phyloP scores from a whole-genome alignment of 2,113 vertebrate genomes.

The Nibea coibor region DNA sequence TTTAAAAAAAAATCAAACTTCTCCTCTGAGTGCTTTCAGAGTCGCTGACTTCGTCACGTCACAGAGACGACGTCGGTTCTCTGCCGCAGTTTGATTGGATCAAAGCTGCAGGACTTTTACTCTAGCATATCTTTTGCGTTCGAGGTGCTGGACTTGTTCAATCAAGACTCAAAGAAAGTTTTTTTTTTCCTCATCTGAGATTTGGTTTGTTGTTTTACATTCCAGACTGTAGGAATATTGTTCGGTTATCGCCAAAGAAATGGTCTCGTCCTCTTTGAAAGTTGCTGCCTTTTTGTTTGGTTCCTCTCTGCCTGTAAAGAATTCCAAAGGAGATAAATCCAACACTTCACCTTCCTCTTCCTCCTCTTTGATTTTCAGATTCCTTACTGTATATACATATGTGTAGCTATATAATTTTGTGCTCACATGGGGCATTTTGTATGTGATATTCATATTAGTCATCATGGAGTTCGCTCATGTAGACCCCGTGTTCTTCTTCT shows the following conservation, averaged over 20 bases:
- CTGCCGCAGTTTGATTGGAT: neutral
- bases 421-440: conserved; percentile 76
- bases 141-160: conserved; percentile 14
- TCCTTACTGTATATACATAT: conserved; percentile 79
- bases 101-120: conserved; percentile 19
- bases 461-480: conserved; percentile 62
- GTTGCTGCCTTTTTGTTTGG: conserved; percentile 41
- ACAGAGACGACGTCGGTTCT: conserved; percentile 3
- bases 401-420: conserved; percentile 79
- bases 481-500: conserved; percentile 33
- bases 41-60: neutral
- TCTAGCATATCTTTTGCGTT: neutral
- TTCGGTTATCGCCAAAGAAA: conserved; percentile 75
- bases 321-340: conserved; percentile 52
- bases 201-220: conserved; percentile 49
- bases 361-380: conserved; percentile 19
- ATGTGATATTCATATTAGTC: conserved; percentile 80
- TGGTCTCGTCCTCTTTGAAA: conserved; percentile 46
- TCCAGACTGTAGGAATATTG: conserved; percentile 58
- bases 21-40: conserved; percentile 11
- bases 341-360: conserved; percentile 16
- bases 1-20: neutral
- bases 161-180: neutral
- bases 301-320: conserved; percentile 35
- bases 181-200: conserved; percentile 9